Base-by-base conservation (phyloP, 1,140 invertebrate species). In the Solenopsis fugax region DNA sequence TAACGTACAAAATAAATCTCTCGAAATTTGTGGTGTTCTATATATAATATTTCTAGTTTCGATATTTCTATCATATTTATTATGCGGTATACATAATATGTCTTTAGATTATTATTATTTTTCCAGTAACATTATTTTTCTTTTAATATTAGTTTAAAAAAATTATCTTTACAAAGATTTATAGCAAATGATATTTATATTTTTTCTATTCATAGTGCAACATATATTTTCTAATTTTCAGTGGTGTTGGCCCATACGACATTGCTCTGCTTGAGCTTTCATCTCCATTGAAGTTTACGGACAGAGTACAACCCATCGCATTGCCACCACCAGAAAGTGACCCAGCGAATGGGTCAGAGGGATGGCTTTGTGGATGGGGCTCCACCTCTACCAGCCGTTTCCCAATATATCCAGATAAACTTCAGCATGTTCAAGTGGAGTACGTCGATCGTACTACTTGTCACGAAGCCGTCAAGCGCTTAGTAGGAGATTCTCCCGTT, bases 231-330 rank as follows among this genome's bases (percentile, higher is more conserved):
- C 6, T 64, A 9, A 86, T 78, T 72, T 84, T 2, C 72, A 95
- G 94, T 5, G 94, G 93, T 13, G 96, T 96, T 0, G 95, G 93
- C 18, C 95, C 95, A 16, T 96, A 96, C 78, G 97, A 97, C 88
- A 96, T 97, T 85, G 97, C 96, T 34, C 76, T 97, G 0, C 91
- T 97, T 21, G 96, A 95, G 81, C 93, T 97, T 13, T 91, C 93
- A 16, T 93, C 92, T 29, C 94, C 92, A 2, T 60, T 93, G 34
- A 91, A 37, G 4, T 96, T 96, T 76, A 96, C 93, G 65, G 92
- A 95, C 16, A 91, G 88, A 56, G 95, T 97, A 0, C 93, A 95
- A 4, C 87, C 96, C 1, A 95, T 97, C 41, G 62, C 78, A 2
- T 89, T 97, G 87, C 95, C 96, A 50, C 73, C 88, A 21, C 71